Conservation (phyloP, 2,797 vertebrate genomes). For the Hafferia zeledoni region DNA sequence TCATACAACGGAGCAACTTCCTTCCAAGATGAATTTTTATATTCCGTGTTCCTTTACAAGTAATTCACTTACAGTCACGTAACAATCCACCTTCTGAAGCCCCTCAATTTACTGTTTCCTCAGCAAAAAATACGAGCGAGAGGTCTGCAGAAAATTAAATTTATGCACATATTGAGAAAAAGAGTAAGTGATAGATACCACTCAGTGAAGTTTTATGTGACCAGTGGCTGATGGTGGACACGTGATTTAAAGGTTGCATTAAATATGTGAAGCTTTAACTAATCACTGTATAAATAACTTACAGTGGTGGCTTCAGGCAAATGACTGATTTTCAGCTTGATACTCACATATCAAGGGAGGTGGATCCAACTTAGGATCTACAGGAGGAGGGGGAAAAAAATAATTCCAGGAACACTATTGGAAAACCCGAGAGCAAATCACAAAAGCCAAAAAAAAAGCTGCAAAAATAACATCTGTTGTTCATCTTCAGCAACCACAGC, state of each 20-base stretch:
- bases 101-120: slow-evolving; percentile 36
- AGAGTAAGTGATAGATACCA: slow-evolving; percentile 32
- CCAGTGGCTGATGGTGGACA: slow-evolving; percentile 15
- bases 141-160: slow-evolving; percentile 42
- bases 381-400: neutral
- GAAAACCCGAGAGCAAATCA: neutral
- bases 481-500: accelerated
- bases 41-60: neutral
- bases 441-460: neutral
- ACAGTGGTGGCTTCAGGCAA: neutral
- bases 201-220: slow-evolving; percentile 49
- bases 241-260: slow-evolving; percentile 52
- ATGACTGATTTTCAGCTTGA: neutral
- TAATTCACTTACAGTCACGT: slow-evolving; percentile 18
- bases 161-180: slow-evolving; percentile 29
- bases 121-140: neutral
- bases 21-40: slow-evolving; percentile 17
- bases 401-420: neutral
- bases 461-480: neutral
- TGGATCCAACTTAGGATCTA: neutral
- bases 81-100: slow-evolving; percentile 6
- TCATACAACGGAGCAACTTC: neutral
- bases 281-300: slow-evolving; percentile 60
- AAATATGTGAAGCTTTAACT: slow-evolving; percentile 47
- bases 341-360: neutral